A percentile compares a stretch with the other conserved stretches of the same genome.
These are phyloP conservation scores for Varecia variegata DNA, from an alignment of 2,797 vertebrate genomes.

Conservation along the genomic window DNA sequence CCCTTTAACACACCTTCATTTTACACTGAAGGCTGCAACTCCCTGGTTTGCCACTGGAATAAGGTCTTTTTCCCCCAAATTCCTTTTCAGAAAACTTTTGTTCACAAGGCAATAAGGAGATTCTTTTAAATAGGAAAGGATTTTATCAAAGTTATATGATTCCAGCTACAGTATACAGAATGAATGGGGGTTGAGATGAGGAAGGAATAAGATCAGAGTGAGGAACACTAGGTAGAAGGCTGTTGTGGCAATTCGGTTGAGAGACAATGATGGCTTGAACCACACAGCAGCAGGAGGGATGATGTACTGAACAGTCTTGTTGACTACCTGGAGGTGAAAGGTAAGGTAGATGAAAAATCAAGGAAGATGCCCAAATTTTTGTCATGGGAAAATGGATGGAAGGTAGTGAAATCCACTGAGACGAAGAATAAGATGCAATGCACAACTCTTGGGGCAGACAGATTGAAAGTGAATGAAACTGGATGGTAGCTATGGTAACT, in stretches of 20 bases:
- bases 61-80: too few relatives aligned
- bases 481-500: background rate
- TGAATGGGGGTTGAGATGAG: accelerated
- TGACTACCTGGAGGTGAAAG: background rate
- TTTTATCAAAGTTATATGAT: background rate
- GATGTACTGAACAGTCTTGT: background rate
- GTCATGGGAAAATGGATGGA: background rate
- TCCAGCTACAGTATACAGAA: background rate
- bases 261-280: background rate
- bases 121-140: background rate
- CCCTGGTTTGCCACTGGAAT: too few relatives aligned
- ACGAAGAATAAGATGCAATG: background rate
- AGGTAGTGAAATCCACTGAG: background rate
- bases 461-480: background rate
- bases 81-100: too few relatives aligned
- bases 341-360: background rate
- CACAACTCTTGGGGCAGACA: background rate
- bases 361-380: background rate
- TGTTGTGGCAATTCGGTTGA: background rate
- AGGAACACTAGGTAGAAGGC: background rate
- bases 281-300: background rate
- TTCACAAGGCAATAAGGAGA: background rate
- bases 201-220: background rate
- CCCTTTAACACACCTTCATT: too few relatives aligned
- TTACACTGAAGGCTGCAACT: too few relatives aligned